These are phyloP conservation scores for Addax nasomaculatus DNA, from an alignment of 2,113 vertebrate species.

Conservation along the genomic window DNA sequence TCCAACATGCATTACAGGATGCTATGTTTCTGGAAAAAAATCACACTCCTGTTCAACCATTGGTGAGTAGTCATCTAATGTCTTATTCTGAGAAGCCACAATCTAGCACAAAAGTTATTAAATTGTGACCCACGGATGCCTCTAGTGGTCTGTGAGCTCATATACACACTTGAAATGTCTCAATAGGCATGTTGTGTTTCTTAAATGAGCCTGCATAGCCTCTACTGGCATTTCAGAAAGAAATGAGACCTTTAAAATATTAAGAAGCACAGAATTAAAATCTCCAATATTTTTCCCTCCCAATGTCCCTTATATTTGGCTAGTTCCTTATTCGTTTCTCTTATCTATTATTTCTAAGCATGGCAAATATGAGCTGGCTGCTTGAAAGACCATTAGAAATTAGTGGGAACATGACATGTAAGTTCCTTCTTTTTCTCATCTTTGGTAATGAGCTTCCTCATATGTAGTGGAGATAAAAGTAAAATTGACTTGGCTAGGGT, in stretches of 20 bases:
- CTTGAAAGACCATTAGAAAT: background rate
- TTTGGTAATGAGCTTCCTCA: background rate
- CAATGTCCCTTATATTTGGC: background rate
- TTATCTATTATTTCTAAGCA: background rate
- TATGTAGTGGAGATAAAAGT: background rate
- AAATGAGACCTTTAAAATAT: background rate
- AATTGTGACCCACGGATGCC: background rate
- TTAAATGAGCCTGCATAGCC: background rate
- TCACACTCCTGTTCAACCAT: background rate
- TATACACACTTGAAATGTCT: background rate
- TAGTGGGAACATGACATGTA: background rate
- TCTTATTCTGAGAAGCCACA: background rate
- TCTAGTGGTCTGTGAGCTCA: background rate
- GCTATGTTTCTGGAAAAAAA: background rate
- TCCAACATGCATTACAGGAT: background rate
- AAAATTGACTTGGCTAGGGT: background rate
- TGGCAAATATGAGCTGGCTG: background rate
- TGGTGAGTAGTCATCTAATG: background rate
- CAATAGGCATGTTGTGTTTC: background rate
- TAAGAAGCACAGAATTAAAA: background rate
- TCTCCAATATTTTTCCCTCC: background rate
- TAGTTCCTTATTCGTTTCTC: background rate
- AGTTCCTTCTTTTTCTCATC: background rate
- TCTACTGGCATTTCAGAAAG: background rate
- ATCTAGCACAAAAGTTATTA: background rate